Conservation (phyloP, 2,797 vertebrate genomes). For the Rhabdomys pumilio region DNA sequence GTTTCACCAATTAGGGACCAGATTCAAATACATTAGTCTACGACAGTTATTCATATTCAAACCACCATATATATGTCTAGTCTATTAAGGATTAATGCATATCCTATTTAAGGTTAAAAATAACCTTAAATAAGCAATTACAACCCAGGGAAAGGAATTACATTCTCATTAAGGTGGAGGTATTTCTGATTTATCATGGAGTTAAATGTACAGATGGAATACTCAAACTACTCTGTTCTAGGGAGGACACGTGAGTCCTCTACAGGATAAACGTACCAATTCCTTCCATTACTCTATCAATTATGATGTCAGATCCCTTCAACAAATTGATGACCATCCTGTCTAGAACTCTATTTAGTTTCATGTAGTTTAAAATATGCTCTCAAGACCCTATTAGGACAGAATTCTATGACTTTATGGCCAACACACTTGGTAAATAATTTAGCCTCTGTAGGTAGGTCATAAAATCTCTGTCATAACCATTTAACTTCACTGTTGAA, state of each 20-base stretch:
- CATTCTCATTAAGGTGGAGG: slow-evolving; percentile 41
- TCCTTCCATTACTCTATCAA: background rate
- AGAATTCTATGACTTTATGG: slow-evolving; percentile 3
- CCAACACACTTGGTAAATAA: background rate
- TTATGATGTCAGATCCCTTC: slow-evolving; percentile 1
- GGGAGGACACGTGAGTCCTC: slow-evolving; percentile 5
- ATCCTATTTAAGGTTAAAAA: slow-evolving; percentile 32
- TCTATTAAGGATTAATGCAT: background rate
- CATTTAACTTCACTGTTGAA: background rate
- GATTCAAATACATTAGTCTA: background rate
- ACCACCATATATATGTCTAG: background rate
- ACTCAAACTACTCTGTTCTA: background rate
- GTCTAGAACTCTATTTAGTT: background rate
- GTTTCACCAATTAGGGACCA: background rate
- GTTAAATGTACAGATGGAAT: background rate
- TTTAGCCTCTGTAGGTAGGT: background rate
- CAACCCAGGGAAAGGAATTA: slow-evolving; percentile 7
- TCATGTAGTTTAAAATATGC: slow-evolving; percentile 34
- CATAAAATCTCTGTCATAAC: background rate
- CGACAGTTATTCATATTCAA: background rate
- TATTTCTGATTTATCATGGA: background rate
- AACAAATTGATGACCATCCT: background rate
- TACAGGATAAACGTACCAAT: background rate
- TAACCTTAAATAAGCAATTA: slow-evolving; percentile 42
- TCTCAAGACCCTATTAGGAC: background rate